These are phyloP conservation scores for Biston stratarius DNA, from an alignment of 2,888 invertebrate genomes.

Conservation along the genomic window DNA sequence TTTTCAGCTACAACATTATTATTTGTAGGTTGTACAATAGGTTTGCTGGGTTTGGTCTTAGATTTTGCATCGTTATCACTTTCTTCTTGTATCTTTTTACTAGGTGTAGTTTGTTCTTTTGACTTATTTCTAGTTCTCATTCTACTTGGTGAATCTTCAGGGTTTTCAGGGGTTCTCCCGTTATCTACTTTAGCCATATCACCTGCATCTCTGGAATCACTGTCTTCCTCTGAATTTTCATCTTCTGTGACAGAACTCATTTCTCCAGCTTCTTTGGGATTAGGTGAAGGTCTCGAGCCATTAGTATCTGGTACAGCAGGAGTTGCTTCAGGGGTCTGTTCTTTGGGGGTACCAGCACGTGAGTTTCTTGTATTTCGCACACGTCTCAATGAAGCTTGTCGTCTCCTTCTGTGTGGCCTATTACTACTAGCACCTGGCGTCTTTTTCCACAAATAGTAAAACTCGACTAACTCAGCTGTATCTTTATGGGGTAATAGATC, in stretches of 20 bases:
- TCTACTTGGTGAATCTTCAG: conserved; percentile 94
- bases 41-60: conserved; percentile 69
- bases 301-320: conserved; percentile 84
- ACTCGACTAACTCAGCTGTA: conserved; percentile 98
- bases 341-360: conserved; percentile 92
- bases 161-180: conserved; percentile 90
- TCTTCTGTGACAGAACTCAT: conserved; percentile 94
- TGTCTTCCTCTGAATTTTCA: conserved; percentile 98
- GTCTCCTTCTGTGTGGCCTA: conserved; percentile 95
- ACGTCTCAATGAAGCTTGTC: conserved; percentile 94
- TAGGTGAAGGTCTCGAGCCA: conserved; percentile 88
- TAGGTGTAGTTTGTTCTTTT: conserved; percentile 89
- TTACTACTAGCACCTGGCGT: conserved; percentile 99
- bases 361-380: conserved; percentile 96
- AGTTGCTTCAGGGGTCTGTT: conserved; percentile 88
- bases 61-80: conserved; percentile 80
- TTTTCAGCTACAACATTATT: conserved; percentile 73
- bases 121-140: conserved; percentile 95
- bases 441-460: conserved; percentile 99
- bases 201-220: conserved; percentile 95
- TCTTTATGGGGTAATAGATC: conserved; percentile 98
- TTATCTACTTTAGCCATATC: conserved; percentile 93
- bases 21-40: conserved; percentile 74
- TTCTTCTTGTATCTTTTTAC: conserved; percentile 80
- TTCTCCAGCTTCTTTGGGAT: conserved; percentile 89